Percentiles rank a stretch among this genome's conserved stretches.
Evolutionary conservation across 1,140 invertebrate genomes (phyloP).

Genomic region (Nasonia giraulti): DNA sequence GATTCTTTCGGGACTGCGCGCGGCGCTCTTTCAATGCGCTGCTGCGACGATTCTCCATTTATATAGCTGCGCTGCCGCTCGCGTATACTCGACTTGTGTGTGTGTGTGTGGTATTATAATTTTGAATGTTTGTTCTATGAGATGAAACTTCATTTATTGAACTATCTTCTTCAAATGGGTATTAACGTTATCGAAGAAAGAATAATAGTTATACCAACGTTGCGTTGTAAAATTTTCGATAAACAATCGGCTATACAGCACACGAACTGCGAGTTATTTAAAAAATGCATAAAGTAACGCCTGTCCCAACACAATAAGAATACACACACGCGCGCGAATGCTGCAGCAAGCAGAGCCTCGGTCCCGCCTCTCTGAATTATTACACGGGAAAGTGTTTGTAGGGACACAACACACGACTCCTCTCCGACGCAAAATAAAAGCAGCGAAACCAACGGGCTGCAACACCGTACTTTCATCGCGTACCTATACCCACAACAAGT

Average conservation of each 20-base stretch:
- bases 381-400: constrained; percentile 37
- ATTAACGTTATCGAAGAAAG: no score
- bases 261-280: no score
- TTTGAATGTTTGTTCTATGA: no score
- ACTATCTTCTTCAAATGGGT: no score
- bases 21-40: background rate
- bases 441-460: background rate
- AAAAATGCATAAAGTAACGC: no score
- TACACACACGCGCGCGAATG: background rate
- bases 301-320: constrained; percentile 5
- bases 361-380: constrained; percentile 37
- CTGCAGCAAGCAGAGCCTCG: background rate
- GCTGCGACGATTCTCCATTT: background rate
- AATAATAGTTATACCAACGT: background rate
- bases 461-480: constrained; percentile 9
- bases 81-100: no score
- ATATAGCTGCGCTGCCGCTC: background rate
- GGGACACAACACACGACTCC: background rate
- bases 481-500: background rate
- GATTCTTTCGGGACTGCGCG: constrained; percentile 26
- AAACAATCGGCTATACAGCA: background rate
- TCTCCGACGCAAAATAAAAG: background rate
- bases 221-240: background rate
- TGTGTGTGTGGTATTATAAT: no score
- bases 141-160: no score